Conservation (phyloP, 2,888 invertebrate genomes). For the Disparrhopalites patrizii region DNA sequence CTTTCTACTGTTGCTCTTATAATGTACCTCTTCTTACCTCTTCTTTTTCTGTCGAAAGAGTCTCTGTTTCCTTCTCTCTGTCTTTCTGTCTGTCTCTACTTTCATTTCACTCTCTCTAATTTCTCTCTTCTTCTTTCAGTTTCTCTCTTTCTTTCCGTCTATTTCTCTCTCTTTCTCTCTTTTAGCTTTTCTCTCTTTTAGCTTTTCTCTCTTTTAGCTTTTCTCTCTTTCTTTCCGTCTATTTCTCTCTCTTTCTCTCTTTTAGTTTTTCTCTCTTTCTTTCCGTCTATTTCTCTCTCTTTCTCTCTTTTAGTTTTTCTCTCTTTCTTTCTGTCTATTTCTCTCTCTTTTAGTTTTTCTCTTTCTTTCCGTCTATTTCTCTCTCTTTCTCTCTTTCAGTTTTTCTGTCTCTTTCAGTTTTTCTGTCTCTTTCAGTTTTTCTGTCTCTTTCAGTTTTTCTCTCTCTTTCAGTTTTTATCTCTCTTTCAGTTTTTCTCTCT, state of each 20-base stretch:
- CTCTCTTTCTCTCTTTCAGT: background rate
- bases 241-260: background rate
- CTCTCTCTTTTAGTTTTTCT: background rate
- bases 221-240: background rate
- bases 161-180: background rate
- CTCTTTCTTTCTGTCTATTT: background rate
- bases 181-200: background rate
- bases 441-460: too few species aligned
- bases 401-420: too few species aligned
- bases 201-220: background rate
- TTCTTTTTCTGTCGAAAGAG: too few species aligned
- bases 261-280: background rate
- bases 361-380: background rate
- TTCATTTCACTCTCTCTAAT: constrained; percentile 9
- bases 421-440: too few species aligned
- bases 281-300: background rate
- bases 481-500: too few species aligned
- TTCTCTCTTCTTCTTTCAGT: background rate
- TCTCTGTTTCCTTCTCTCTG: constrained; percentile 15
- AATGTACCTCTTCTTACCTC: too few species aligned
- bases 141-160: constrained; percentile 6
- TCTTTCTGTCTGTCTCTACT: background rate
- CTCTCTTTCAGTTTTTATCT: too few species aligned
- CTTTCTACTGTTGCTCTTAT: too few species aligned
- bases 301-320: too few species aligned